Conservation (phyloP, 2,797 vertebrate species). For the Enoplosus armatus region DNA sequence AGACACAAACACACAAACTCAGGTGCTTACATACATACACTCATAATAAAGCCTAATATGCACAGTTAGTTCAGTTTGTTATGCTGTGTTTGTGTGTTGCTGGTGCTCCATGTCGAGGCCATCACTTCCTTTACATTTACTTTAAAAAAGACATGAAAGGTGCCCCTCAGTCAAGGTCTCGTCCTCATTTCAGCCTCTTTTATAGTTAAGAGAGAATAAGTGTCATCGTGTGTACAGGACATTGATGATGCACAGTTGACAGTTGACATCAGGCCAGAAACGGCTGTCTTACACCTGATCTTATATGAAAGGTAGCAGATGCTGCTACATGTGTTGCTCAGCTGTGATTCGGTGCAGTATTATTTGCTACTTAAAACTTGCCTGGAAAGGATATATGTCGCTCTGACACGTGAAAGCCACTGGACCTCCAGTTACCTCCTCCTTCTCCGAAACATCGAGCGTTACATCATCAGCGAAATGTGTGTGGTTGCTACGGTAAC, state of each 20-base stretch:
- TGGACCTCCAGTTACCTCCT: not conserved
- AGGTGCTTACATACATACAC: not conserved
- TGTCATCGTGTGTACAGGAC: not conserved
- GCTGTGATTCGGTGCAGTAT: not conserved
- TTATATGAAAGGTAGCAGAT: not conserved
- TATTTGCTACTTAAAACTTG: not conserved
- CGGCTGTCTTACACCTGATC: not conserved
- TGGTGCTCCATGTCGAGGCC: not conserved
- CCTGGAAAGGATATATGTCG: no score
- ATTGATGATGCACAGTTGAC: not conserved
- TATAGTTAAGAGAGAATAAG: not conserved
- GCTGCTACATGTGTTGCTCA: not conserved
- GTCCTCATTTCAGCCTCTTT: not conserved
- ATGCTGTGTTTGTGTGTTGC: not conserved
- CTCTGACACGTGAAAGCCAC: not conserved
- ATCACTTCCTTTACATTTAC: not conserved
- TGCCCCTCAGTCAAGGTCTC: not conserved
- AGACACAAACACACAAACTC: constrained; percentile 6
- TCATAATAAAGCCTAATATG: constrained; percentile 13
- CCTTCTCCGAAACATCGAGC: not conserved
- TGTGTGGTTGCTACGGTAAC: constrained; percentile 17
- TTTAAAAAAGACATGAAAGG: not conserved
- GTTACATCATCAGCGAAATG: not conserved
- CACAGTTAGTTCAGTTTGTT: constrained; percentile 5
- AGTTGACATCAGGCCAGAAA: not conserved